Evolutionary conservation across 2,888 invertebrate species (phyloP).

Genomic region (Sarcophaga variegata): DNA sequence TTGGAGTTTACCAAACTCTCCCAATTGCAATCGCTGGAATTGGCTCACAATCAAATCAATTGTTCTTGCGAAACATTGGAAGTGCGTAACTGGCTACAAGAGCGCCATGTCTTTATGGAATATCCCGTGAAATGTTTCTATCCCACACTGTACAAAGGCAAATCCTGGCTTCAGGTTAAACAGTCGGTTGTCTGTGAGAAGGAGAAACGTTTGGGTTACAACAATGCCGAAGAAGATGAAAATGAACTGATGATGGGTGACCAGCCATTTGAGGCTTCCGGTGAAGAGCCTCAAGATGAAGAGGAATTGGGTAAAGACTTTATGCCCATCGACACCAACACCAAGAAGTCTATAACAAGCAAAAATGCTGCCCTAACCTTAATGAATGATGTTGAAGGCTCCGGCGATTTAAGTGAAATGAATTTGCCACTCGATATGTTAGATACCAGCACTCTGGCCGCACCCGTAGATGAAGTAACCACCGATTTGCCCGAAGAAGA

Average conservation of each 20-base stretch:
- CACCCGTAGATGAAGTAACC: constrained; percentile 61
- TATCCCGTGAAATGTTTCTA: constrained; percentile 83
- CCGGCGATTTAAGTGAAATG: constrained; percentile 76
- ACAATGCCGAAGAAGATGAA: constrained; percentile 75
- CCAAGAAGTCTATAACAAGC: constrained; percentile 68
- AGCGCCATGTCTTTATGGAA: constrained; percentile 84
- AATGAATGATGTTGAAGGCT: constrained; percentile 76
- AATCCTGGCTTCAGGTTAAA: constrained; percentile 84
- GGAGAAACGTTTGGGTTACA: constrained; percentile 72
- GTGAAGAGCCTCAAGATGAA: constrained; percentile 73
- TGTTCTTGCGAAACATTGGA: constrained; percentile 88
- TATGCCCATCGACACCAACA: constrained; percentile 73
- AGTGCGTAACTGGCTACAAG: constrained; percentile 85
- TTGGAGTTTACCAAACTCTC: constrained; percentile 83
- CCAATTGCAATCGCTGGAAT: constrained; percentile 84
- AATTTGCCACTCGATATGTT: constrained; percentile 72
- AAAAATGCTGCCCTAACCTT: constrained; percentile 54
- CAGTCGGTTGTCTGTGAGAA: constrained; percentile 83
- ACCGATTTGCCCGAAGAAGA: constrained; percentile 71
- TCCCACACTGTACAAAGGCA: constrained; percentile 83
- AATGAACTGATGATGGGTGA: constrained; percentile 86
- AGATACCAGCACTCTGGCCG: constrained; percentile 46
- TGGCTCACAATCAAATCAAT: constrained; percentile 87
- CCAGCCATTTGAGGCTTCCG: constrained; percentile 83
- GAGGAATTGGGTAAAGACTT: constrained; percentile 79